Conservation (phyloP, 1,140 invertebrate species). For the Drosophila grimshawi region DNA sequence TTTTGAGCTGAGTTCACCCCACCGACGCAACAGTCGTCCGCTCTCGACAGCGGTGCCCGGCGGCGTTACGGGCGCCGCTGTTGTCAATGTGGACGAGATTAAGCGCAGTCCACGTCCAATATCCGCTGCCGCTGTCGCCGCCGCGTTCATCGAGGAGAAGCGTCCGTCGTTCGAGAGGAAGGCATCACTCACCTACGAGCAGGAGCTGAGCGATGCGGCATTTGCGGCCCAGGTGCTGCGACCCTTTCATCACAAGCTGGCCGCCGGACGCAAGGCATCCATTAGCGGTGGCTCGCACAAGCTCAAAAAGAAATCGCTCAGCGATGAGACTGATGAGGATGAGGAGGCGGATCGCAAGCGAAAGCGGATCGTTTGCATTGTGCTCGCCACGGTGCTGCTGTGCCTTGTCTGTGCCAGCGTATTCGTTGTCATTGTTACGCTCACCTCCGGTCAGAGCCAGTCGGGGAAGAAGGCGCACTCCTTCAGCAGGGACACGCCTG, state of each 20-base stretch:
- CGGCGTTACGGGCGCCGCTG: conserved; percentile 30
- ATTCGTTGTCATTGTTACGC: conserved; percentile 89
- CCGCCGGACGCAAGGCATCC: conserved; percentile 75
- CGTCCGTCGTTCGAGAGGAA: conserved; percentile 81
- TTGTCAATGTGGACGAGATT: conserved; percentile 72
- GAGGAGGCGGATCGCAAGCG: conserved; percentile 86
- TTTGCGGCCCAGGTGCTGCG: conserved; percentile 78
- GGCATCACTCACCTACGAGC: conserved; percentile 72
- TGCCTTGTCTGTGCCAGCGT: conserved; percentile 88
- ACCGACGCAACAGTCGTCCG: conserved; percentile 83
- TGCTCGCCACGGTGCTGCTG: conserved; percentile 88
- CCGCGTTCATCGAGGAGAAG: conserved; percentile 80
- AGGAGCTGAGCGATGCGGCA: conserved; percentile 75
- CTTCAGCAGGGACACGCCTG: conserved; percentile 86
- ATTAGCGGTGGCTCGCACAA: conserved; percentile 66
- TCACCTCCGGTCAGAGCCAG: conserved; percentile 87
- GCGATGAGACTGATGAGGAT: conserved; percentile 84
- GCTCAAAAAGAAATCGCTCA: conserved; percentile 79
- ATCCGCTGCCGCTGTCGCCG: conserved; percentile 60
- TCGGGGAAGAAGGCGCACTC: conserved; percentile 88
- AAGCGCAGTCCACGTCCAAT: conserved; percentile 80
- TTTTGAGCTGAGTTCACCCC: conserved; percentile 82
- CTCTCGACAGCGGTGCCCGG: conserved; percentile 68
- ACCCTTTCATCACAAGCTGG: conserved; percentile 80
- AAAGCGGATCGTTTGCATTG: conserved; percentile 87